A percentile compares a stretch with the other conserved stretches of the same genome.
These are phyloP conservation scores for Oreochromis niloticus DNA, from an alignment of 2,113 vertebrate genomes.

Conservation along the genomic window DNA sequence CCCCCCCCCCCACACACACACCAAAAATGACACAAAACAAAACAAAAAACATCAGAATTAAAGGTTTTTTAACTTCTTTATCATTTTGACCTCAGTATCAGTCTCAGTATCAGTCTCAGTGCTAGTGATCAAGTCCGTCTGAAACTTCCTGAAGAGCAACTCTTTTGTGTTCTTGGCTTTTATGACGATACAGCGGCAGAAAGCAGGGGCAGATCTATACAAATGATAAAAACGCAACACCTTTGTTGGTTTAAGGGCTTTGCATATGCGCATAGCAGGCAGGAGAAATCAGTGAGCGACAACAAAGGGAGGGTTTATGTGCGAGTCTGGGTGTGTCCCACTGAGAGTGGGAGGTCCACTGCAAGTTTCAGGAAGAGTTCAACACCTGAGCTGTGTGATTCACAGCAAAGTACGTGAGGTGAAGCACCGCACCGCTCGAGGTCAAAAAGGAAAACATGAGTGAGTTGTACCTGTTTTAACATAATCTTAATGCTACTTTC, in stretches of 20 bases:
- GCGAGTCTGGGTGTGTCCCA: conserved; percentile 16
- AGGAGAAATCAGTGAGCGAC: background rate
- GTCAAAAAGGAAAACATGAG: conserved; percentile 32
- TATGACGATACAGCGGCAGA: no score
- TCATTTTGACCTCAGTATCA: background rate
- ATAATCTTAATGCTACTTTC: background rate
- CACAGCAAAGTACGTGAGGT: background rate
- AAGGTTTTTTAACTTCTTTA: background rate
- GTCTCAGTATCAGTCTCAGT: background rate
- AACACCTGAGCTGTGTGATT: conserved; percentile 2
- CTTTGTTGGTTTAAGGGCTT: background rate
- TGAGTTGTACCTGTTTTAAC: conserved; percentile 3
- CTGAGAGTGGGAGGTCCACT: conserved; percentile 26
- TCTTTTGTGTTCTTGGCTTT: background rate
- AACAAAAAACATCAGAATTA: background rate
- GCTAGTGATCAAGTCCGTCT: background rate
- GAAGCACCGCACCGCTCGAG: background rate
- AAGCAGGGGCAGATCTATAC: background rate
- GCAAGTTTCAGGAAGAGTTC: conserved; percentile 40
- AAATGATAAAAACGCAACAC: background rate
- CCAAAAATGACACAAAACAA: background rate
- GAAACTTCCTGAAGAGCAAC: background rate
- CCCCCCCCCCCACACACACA: accelerated
- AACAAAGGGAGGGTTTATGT: background rate
- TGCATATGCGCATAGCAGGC: background rate